Percentiles rank a stretch among this genome's conserved stretches.
phyloP scores from a whole-genome alignment of 2,888 invertebrate species.

The Caenorhabditis auriculariae region DNA sequence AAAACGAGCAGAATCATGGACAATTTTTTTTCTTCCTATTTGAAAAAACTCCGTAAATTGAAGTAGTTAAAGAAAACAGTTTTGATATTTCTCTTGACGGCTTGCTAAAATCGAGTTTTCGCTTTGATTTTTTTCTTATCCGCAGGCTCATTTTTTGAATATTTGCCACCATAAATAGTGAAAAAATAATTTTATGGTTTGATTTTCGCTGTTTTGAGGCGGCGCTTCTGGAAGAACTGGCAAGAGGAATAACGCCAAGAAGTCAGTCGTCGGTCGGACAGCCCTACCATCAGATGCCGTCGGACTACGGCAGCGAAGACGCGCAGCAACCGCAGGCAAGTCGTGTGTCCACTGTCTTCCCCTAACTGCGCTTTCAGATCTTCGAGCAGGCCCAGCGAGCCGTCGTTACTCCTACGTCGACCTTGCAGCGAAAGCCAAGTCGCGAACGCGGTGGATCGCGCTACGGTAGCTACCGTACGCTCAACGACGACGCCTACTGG shows the following conservation, averaged over 20 bases:
- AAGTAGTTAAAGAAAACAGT: too few relatives aligned
- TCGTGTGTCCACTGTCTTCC: not conserved
- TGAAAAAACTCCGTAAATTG: too few relatives aligned
- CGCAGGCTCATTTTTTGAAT: too few relatives aligned
- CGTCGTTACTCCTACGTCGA: slow-evolving; percentile 35
- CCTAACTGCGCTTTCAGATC: slow-evolving; percentile 22
- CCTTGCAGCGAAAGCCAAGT: slow-evolving; percentile 24
- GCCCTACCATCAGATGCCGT: slow-evolving; percentile 15
- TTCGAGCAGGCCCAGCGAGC: slow-evolving; percentile 49
- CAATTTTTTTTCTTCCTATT: too few relatives aligned
- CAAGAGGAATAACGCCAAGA: slow-evolving; percentile 18
- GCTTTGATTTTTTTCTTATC: too few relatives aligned
- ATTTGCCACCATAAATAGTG: too few relatives aligned
- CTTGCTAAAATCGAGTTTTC: too few relatives aligned
- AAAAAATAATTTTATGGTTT: too few relatives aligned
- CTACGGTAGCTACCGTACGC: slow-evolving; percentile 44
- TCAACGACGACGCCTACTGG: slow-evolving; percentile 36
- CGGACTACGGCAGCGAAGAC: slow-evolving; percentile 12
- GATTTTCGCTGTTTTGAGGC: too few relatives aligned
- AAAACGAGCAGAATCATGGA: too few relatives aligned
- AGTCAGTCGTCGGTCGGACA: slow-evolving; percentile 34
- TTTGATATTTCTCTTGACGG: too few relatives aligned
- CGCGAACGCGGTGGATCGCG: slow-evolving; percentile 16
- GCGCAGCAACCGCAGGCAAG: slow-evolving; percentile 22
- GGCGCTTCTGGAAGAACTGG: slow-evolving; percentile 38